Conservation (phyloP, 2,113 vertebrate species). For the Strix uralensis region DNA sequence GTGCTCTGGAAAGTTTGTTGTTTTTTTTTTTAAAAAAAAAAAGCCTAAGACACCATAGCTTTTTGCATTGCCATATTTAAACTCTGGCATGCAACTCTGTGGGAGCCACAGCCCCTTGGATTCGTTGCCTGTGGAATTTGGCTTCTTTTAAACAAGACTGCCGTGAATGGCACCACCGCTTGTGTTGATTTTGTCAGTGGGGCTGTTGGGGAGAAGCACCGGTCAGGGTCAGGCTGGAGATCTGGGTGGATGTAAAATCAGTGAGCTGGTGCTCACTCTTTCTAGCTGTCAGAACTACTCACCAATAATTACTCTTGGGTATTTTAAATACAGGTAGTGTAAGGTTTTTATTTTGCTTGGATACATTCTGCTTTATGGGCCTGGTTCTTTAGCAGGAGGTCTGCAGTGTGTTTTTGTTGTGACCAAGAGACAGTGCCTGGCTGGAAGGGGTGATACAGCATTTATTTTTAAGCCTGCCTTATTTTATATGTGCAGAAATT, state of each 20-base stretch:
- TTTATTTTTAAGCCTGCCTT: not conserved
- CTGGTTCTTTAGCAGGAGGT: not conserved
- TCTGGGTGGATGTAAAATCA: not conserved
- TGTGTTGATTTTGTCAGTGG: no score
- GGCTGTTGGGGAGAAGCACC: not conserved
- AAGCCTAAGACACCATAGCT: not conserved
- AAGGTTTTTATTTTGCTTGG: not conserved
- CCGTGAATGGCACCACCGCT: rapidly evolving
- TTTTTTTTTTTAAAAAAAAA: no score
- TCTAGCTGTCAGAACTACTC: not conserved
- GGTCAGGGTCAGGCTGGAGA: not conserved
- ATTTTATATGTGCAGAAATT: not conserved
- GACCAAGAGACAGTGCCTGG: not conserved
- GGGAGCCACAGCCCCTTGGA: not conserved
- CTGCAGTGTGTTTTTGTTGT: not conserved
- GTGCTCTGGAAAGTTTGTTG: not conserved
- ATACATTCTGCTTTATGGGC: not conserved
- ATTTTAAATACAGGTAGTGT: not conserved
- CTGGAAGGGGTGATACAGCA: not conserved
- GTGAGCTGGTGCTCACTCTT: not conserved
- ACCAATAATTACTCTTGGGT: not conserved
- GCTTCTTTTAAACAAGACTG: not conserved
- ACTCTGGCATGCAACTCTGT: not conserved
- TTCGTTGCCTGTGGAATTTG: not conserved
- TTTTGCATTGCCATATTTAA: not conserved